phyloP scores from a whole-genome alignment of 1,140 invertebrate genomes.

The Aradophagus sp. region DNA sequence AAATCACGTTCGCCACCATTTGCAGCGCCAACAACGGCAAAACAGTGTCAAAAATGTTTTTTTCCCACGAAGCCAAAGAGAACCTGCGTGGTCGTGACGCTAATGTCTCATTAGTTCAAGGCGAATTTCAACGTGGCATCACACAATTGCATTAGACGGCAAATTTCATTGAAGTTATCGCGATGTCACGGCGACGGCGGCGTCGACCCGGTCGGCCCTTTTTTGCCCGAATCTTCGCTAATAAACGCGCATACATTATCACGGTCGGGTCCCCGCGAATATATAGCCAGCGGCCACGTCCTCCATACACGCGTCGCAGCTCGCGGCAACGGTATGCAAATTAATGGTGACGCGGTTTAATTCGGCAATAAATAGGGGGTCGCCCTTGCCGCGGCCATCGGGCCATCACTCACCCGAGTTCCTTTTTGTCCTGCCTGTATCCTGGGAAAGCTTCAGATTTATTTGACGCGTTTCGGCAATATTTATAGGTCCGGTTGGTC shows the following conservation, averaged over 20 bases:
- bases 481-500: conserved; percentile 74
- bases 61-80: too few relatives aligned
- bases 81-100: too few relatives aligned
- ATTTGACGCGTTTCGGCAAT: conserved; percentile 73
- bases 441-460: conserved; percentile 74
- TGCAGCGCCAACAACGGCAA: too few relatives aligned
- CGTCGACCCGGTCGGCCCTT: conserved; percentile 17
- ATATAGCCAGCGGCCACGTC: conserved; percentile 36
- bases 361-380: conserved; percentile 76
- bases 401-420: conserved; percentile 69
- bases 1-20: too few relatives aligned
- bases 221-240: conserved; percentile 49
- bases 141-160: conserved; percentile 43
- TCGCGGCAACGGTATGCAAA: conserved; percentile 69
- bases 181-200: background rate
- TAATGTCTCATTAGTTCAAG: conserved; percentile 42
- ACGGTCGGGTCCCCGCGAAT: conserved; percentile 26
- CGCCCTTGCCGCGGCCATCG: conserved; percentile 67
- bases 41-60: too few relatives aligned
- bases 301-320: conserved; percentile 22
- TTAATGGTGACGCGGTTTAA: conserved; percentile 75
- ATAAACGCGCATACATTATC: conserved; percentile 42
- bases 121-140: conserved; percentile 24
- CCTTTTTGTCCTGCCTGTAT: conserved; percentile 66
- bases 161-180: conserved; percentile 42